A percentile compares a stretch with the other conserved stretches of the same genome.
phyloP scores from a whole-genome alignment of 2,113 vertebrate genomes.

The Monopterus albus region DNA sequence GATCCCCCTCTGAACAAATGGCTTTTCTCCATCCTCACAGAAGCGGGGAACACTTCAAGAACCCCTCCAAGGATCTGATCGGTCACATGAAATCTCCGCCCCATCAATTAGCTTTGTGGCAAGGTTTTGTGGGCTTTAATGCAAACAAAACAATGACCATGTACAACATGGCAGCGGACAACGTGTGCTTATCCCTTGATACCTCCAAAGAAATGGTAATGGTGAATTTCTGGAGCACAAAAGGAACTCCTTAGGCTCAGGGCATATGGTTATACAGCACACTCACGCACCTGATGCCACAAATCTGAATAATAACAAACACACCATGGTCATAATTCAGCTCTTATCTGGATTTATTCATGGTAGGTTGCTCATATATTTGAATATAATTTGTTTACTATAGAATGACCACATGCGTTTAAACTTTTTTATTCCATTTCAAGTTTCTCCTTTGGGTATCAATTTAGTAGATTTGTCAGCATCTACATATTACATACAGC shows the following conservation, averaged over 20 bases:
- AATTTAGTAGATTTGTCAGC: no score
- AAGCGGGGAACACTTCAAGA: slow-evolving; percentile 72
- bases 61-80: slow-evolving; percentile 75
- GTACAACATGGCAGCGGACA: slow-evolving; percentile 69
- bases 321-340: slow-evolving; percentile 29
- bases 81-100: slow-evolving; percentile 71
- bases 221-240: slow-evolving; percentile 61
- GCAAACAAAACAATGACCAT: slow-evolving; percentile 79
- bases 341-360: slow-evolving; percentile 45
- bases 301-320: slow-evolving; percentile 54
- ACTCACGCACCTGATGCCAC: slow-evolving; percentile 70
- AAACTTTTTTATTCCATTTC: no score
- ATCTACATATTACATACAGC: no score
- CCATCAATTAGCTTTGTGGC: slow-evolving; percentile 82
- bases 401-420: no score
- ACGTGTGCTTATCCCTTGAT: slow-evolving; percentile 68
- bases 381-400: slow-evolving; percentile 17
- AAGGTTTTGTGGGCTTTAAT: slow-evolving; percentile 76
- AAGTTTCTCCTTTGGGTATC: no score
- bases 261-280: slow-evolving; percentile 57
- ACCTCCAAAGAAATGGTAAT: slow-evolving; percentile 78
- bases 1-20: slow-evolving; percentile 78
- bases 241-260: slow-evolving; percentile 46
- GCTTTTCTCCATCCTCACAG: slow-evolving; percentile 74
- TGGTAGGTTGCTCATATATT: not conserved